Base-by-base conservation (phyloP, 2,797 vertebrate genomes). In the Sylvilagus floridanus region DNA sequence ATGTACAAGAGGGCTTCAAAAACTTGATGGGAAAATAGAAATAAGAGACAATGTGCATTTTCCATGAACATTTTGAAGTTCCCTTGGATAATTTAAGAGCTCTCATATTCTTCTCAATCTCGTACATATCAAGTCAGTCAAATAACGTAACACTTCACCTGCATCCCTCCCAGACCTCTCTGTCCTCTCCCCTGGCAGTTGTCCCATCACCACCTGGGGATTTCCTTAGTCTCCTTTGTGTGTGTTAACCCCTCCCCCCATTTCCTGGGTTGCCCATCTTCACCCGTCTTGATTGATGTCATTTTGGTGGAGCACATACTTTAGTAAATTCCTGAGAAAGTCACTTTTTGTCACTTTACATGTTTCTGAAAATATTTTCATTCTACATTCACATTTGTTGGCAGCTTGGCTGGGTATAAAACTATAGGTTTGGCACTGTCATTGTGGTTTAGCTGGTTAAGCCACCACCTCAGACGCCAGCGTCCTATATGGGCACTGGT, bases 321-420 rank as follows among this genome's bases (percentile, higher is more conserved):
- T 86, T 32, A 90, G 35, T 8, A 79, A 71, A 35, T 81, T 91
- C 71, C 42, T n/a, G 8, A 93, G 57, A 42, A 60, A 14, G 42
- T 42, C n/a, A 76, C 52, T 83, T 88, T 32, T 9, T 3, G 32
- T 42, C n/a, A 76, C 52, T 83, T 88, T 32, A 12, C 5, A 65
- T 68, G 17, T 35, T 85, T 94, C 62, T 84, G 71, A 63, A 91
- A 93, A 79, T n/a, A 54, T 22, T 62, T 92, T 88, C 68, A 89
- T 72, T 83, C 76, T 63, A n/a, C 30, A 83, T 2, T 6, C 24
- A 12, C 4, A 24, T 72, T 52, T 86, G 50, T 65, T 37, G 54
- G 68, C 60, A 65, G 62, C 79, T 92, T 68, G 37, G 63, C 24
- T 91, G 57, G 66, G 47, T 92, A 68, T 16, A 90, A 21, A 47